phyloP scores from a whole-genome alignment of 2,797 vertebrate genomes.

The Megalops cyprinoides region DNA sequence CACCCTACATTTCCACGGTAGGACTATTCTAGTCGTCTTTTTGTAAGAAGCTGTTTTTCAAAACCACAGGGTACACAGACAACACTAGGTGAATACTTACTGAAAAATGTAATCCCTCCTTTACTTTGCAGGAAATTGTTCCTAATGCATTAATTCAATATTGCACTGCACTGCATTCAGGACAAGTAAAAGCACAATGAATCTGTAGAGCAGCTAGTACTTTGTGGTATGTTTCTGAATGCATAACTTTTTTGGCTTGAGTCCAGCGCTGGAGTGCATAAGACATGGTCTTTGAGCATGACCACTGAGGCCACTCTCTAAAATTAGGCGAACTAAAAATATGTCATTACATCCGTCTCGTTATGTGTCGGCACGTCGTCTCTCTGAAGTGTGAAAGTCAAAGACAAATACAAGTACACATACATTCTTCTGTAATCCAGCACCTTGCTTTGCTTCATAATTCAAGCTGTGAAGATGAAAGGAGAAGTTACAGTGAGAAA shows the following conservation, averaged over 20 bases:
- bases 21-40: conserved; percentile 30
- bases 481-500: no score
- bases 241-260: neutral
- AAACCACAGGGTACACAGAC: neutral
- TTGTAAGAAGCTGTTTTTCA: conserved; percentile 19
- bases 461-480: neutral
- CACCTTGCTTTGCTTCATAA: no score
- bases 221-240: neutral
- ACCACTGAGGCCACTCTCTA: neutral
- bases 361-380: conserved; percentile 6
- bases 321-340: conserved; percentile 29
- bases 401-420: neutral
- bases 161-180: neutral
- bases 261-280: neutral
- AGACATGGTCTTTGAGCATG: neutral
- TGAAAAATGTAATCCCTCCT: neutral
- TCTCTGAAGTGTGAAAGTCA: neutral
- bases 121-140: neutral
- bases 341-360: conserved; percentile 24
- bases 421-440: conserved; percentile 2
- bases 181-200: neutral
- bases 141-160: neutral
- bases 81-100: neutral
- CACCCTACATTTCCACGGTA: neutral
- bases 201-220: neutral